These are phyloP conservation scores for Platyura marginata DNA, from an alignment of 1,140 invertebrate species.

Conservation along the genomic window DNA sequence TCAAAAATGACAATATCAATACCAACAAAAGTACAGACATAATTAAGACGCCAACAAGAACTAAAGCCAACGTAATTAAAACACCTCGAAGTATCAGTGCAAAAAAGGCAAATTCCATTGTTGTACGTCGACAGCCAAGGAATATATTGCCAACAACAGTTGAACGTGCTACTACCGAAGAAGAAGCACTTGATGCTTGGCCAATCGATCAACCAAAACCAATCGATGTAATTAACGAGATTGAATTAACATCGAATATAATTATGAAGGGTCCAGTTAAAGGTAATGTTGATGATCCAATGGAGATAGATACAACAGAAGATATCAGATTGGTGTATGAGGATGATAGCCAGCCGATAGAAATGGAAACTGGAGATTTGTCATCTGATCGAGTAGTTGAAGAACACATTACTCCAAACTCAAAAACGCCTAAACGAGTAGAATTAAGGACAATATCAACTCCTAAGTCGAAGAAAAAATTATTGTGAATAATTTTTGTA, in stretches of 20 bases:
- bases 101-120: constrained; percentile 2
- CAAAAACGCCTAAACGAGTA: constrained; percentile 42
- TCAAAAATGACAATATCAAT: no score
- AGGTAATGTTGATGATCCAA: constrained; percentile 20
- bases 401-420: constrained; percentile 10
- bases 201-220: constrained; percentile 21
- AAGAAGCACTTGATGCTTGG: constrained; percentile 33
- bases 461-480: constrained; percentile 44
- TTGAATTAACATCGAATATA: constrained; percentile 4
- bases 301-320: constrained; percentile 27
- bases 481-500: no score
- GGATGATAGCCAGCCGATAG: constrained; percentile 22
- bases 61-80: background rate
- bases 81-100: no score
- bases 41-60: background rate
- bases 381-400: constrained; percentile 12
- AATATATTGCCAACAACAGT: background rate
- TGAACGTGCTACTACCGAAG: constrained; percentile 22
- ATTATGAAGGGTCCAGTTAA: constrained; percentile 5
- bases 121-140: background rate
- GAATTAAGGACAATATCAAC: constrained; percentile 54
- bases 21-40: background rate
- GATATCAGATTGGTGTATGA: constrained; percentile 48
- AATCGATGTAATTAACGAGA: constrained; percentile 6
- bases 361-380: constrained; percentile 8